phyloP scores from a whole-genome alignment of 2,888 invertebrate species.

The Melinopterus prodromus region DNA sequence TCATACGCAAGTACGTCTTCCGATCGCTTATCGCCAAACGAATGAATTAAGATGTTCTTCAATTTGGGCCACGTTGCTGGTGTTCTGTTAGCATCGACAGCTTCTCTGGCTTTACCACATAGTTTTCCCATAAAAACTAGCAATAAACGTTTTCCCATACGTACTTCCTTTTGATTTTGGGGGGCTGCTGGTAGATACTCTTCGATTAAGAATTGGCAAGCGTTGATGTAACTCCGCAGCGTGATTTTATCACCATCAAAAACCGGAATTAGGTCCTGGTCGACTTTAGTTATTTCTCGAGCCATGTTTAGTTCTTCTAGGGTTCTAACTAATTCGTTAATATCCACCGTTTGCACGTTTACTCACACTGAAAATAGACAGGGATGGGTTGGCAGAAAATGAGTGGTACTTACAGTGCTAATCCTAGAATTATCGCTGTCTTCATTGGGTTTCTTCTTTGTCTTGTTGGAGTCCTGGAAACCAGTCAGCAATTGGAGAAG shows the following conservation, averaged over 20 bases:
- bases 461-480: background rate
- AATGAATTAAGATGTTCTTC: constrained; percentile 14
- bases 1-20: constrained; percentile 17
- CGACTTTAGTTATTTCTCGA: constrained; percentile 6
- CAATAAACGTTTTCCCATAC: background rate
- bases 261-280: constrained; percentile 10
- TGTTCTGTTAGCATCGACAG: background rate
- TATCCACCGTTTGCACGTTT: background rate
- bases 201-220: constrained; percentile 18
- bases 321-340: background rate
- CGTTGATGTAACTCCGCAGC: constrained; percentile 16
- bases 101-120: constrained; percentile 14
- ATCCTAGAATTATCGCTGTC: background rate
- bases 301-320: background rate
- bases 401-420: background rate
- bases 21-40: constrained; percentile 14
- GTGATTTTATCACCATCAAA: constrained; percentile 19
- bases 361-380: background rate
- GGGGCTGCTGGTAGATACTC: constrained; percentile 6
- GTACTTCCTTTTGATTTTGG: background rate
- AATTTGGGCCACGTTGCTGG: constrained; percentile 22
- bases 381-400: background rate
- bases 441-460: background rate
- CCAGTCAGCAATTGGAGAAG: background rate
- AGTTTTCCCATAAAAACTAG: constrained; percentile 16